Base-by-base conservation (phyloP, 2,113 vertebrate genomes). In the Ameiurus melas region DNA sequence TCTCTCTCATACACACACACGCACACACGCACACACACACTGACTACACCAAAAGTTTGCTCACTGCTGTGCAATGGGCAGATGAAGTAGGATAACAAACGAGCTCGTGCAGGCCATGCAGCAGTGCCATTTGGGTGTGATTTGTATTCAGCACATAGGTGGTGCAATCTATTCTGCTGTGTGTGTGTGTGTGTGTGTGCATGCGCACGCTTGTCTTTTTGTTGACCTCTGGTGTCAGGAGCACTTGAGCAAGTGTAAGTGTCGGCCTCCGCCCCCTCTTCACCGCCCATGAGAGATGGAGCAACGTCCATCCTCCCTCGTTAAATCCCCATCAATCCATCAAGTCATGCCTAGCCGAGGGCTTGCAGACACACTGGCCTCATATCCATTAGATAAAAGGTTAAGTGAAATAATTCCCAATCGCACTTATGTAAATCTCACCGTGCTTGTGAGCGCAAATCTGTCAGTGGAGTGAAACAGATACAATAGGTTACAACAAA, bases 251-350 rank as follows among this genome's bases (percentile, higher is more conserved):
- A 36, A 80, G 14, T 5, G 51, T 9, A 55, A 64, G 79, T 64
- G 39, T 71, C 53, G 43, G 78, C 53, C 68, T 75, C 82, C 73
- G 4, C 83, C 57, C 58, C n/a, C 82, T 79, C 39, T 81, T 75
- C 60, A 7, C 13, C 62, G 33, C 58, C 58, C 73, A 22, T 36
- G 85, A 86, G 70, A 82, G 83, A 85, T 53, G 16, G 36, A 68
- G 30, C 16, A 30, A 83, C 86, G 58, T 68, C 68, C 78, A 60
- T n/a, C 83, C 83, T 81, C 22, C 43, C 53, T 75, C 14, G 43
- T 89, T 91, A 88, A 91, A 83, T 85, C 71, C 25, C 51, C 83
- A 85, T 89, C 87, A 85, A 89, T 90, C 90, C 25, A 75, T 89
- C 88, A 84, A 85, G 86, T 83, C 87, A 16, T 73, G 53, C 85